Evolutionary conservation across 2,113 vertebrate genomes (phyloP), one percentile per base, ranked within the genome.

Genomic region (Pedetes capensis): DNA sequence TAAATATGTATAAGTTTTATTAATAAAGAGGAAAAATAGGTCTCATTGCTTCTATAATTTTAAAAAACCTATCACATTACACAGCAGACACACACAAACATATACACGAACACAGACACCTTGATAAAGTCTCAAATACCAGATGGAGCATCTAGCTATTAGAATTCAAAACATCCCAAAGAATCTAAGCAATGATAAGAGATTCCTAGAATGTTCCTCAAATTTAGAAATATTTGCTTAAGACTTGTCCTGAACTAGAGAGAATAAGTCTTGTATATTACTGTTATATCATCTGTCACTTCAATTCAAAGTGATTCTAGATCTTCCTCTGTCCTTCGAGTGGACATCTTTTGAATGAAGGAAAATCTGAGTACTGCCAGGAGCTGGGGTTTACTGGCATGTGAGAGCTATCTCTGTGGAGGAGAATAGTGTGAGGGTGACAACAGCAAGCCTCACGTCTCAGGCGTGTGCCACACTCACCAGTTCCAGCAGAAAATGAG

Each of bases 401-500:
- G 39, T 27, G 63, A 63, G 23, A 64, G 74, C 63, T 74, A 47
- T 34, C 47, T 82, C 44, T 55, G 82, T 22, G 63, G 63, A 39
- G 29, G 63, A 82, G 63, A 75, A 71, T 14, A 88, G 13, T 44
- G 39, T 51, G 34, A 39, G 3, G 44, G 9, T 20, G 29, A 68
- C 5, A n/a, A 87, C 2, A 42, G 57, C 44, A 51, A 87, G 34
- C 18, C n/a, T 68, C 9, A 1, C 6, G 55, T 82, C 75, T 61
- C 49, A 64, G 47, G 18, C 20, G 13, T 78, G 42, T 47, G 64
- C 39, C 81, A 80, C 39, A 92, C 98, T 97, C 98, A 99, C 99
- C 99, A 96, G 98, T 81, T 93, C 97, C 98, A 97, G 98, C 86
- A 96, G 98, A 61, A 98, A 99, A 99, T 47, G 99, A 98, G 39